Evolutionary conservation across 1,140 invertebrate genomes (phyloP).

Genomic region (Leptoteleia sp.): DNA sequence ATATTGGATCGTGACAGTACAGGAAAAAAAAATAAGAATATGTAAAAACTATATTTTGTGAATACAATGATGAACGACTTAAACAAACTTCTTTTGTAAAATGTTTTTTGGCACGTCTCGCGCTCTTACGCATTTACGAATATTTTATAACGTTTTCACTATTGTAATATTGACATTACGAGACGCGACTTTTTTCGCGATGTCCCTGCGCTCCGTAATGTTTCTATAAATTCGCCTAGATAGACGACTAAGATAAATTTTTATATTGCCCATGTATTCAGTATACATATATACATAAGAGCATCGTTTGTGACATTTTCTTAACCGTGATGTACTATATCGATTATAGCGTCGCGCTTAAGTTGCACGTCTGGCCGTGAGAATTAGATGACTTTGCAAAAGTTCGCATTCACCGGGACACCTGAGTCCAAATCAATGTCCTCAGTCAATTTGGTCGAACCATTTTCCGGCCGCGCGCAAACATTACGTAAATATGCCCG

Average conservation of each 20-base stretch:
- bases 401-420: conserved; percentile 42
- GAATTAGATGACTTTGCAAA: conserved; percentile 54
- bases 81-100: conserved; percentile 39
- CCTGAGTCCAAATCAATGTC: conserved; percentile 59
- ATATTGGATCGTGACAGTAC: conserved; percentile 46
- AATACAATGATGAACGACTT: conserved; percentile 38
- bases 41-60: conserved; percentile 61
- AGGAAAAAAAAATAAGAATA: conserved; percentile 34
- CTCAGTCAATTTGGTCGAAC: conserved; percentile 52
- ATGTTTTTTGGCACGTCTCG: conserved; percentile 43
- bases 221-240: conserved; percentile 74
- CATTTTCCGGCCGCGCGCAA: conserved; percentile 28
- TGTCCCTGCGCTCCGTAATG: conserved; percentile 66
- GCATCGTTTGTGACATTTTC: conserved; percentile 59
- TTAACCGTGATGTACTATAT: conserved; percentile 60
- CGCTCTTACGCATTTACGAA: conserved; percentile 44
- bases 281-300: conserved; percentile 48
- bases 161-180: conserved; percentile 39
- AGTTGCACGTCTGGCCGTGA: conserved; percentile 43
- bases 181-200: conserved; percentile 50
- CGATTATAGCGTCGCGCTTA: conserved; percentile 56
- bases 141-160: conserved; percentile 47
- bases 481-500: conserved; percentile 51
- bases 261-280: conserved; percentile 69
- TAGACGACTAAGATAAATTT: conserved; percentile 70